Percentiles rank a stretch among this genome's conserved stretches.
Evolutionary conservation across 2,113 vertebrate genomes (phyloP).

Genomic region (Hemiprocne comata): DNA sequence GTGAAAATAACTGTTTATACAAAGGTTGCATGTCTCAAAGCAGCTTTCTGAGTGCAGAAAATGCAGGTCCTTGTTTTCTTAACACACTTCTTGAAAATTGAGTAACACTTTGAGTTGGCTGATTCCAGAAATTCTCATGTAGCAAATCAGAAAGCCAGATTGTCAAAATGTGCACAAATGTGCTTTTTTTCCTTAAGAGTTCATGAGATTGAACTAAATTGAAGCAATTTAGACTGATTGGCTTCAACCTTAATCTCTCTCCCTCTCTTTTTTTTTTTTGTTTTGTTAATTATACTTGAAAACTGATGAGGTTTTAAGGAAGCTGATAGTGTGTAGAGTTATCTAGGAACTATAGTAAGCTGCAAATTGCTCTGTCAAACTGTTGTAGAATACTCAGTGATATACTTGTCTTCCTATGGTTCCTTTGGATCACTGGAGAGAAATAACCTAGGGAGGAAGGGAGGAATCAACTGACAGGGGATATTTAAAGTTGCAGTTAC

Average conservation of each 20-base stretch:
- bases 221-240: background rate
- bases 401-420: background rate
- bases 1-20: background rate
- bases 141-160: background rate
- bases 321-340: background rate
- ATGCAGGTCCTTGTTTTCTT: constrained; percentile 3
- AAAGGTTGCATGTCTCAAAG: background rate
- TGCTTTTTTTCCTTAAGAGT: background rate
- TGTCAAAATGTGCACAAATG: background rate
- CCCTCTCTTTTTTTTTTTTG: background rate
- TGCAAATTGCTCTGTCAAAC: constrained; percentile 13
- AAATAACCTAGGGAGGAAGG: background rate
- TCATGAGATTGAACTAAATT: background rate
- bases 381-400: background rate
- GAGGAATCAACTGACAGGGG: background rate
- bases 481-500: background rate
- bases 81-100: background rate
- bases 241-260: background rate
- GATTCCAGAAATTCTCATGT: background rate
- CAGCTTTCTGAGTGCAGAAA: constrained; percentile 21
- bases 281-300: background rate
- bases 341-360: background rate
- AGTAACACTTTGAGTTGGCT: background rate
- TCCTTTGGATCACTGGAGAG: background rate
- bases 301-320: background rate